Evolutionary conservation across 2,113 vertebrate species (phyloP).

Genomic region (Mormoops blainvillei): DNA sequence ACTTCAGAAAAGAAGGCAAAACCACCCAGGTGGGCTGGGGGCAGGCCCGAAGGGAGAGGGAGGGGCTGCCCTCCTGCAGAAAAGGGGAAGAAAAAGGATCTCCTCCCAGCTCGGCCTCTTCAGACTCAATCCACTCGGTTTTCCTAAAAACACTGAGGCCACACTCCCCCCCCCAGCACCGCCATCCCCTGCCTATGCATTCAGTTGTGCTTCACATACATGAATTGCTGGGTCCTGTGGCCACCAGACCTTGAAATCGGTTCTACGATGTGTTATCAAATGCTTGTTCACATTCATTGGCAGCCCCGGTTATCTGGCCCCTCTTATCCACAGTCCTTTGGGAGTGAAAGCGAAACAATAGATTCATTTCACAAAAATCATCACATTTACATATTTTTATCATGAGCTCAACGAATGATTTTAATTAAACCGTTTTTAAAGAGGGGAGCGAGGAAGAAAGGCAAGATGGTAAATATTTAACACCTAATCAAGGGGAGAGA

Average conservation of each 20-base stretch:
- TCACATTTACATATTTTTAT: slow-evolving; percentile 75
- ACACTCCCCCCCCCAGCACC: rapidly evolving
- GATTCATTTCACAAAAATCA: slow-evolving; percentile 72
- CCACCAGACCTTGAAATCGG: slow-evolving; percentile 70
- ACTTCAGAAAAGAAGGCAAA: too few species aligned
- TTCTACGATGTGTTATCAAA: slow-evolving; percentile 8
- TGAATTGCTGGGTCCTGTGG: slow-evolving; percentile 15
- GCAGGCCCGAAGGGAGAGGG: rapidly evolving
- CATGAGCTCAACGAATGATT: slow-evolving; percentile 71
- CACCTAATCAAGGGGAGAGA: slow-evolving; percentile 74
- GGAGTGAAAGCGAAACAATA: slow-evolving; percentile 66
- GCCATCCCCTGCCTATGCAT: not conserved
- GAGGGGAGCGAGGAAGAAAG: slow-evolving; percentile 62
- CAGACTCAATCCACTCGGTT: not conserved
- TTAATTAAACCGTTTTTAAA: slow-evolving; percentile 74
- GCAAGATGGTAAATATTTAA: slow-evolving; percentile 75
- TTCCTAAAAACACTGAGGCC: not conserved
- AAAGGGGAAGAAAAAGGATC: rapidly evolving
- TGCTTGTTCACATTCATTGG: slow-evolving; percentile 63
- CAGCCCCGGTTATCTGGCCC: slow-evolving; percentile 27
- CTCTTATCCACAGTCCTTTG: slow-evolving; percentile 52
- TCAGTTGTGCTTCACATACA: not conserved
- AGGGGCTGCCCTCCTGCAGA: too few species aligned
- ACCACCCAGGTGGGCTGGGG: rapidly evolving
- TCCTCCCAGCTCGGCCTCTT: not conserved